A percentile compares a stretch with the other conserved stretches of the same genome.
phyloP scores from a whole-genome alignment of 2,113 vertebrate species.

The Orycteropus afer region DNA sequence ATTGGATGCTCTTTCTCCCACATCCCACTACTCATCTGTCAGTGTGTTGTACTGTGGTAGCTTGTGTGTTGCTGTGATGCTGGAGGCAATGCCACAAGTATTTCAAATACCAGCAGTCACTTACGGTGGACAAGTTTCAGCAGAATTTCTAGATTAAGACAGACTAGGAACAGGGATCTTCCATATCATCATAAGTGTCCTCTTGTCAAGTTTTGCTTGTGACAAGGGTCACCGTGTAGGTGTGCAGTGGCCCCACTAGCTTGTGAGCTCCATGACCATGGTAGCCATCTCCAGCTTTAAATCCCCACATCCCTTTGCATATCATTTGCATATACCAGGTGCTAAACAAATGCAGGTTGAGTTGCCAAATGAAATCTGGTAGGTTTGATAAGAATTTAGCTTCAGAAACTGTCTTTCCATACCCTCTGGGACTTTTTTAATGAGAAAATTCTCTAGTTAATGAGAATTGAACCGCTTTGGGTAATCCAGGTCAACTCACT shows the following conservation, averaged over 20 bases:
- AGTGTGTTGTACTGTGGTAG: no score
- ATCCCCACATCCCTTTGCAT: background rate
- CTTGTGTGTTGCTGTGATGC: no score
- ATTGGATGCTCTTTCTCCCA: no score
- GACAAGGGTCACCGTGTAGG: background rate
- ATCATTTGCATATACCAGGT: background rate
- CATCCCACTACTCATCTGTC: no score
- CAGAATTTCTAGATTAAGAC: no score
- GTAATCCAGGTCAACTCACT: background rate
- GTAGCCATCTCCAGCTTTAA: background rate
- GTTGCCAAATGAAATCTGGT: background rate
- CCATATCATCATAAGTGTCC: rapidly evolving
- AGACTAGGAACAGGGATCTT: no score
- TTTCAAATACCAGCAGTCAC: no score
- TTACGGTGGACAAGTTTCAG: no score
- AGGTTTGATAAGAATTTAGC: background rate
- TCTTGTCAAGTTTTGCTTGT: background rate
- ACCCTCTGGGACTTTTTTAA: no score
- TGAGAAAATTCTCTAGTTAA: no score
- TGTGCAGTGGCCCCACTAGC: background rate
- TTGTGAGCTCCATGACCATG: background rate
- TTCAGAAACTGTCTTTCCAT: background rate
- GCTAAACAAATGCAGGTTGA: background rate
- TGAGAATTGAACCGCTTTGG: background rate
- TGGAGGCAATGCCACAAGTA: no score